Evolutionary conservation across 1,140 invertebrate species (phyloP).

Genomic region (Papilio dardanus): DNA sequence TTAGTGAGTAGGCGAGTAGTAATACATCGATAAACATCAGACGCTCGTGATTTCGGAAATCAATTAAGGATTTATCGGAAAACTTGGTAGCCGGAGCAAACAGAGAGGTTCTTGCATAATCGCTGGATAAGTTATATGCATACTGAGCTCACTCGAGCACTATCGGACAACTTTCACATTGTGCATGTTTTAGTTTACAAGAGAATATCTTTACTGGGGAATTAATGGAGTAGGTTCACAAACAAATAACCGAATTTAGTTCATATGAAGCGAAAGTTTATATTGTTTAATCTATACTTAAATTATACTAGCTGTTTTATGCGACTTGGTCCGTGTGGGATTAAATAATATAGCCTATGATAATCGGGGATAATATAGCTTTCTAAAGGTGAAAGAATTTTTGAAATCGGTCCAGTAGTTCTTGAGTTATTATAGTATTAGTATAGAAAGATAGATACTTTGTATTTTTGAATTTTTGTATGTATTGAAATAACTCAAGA

Average conservation of each 20-base stretch:
- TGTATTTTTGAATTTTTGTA: too few species aligned
- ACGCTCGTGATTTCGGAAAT: slow-evolving; percentile 18
- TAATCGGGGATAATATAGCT: too few species aligned
- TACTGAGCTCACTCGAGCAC: neutral
- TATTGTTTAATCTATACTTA: too few species aligned
- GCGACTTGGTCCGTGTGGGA: too few species aligned
- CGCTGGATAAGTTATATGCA: slow-evolving; percentile 4
- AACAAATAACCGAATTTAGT: neutral
- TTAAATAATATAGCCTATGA: too few species aligned
- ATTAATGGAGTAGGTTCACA: neutral
- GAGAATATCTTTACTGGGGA: neutral
- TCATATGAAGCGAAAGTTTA: neutral
- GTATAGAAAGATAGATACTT: too few species aligned
- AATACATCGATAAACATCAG: slow-evolving; percentile 5
- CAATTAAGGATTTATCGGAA: slow-evolving; percentile 18
- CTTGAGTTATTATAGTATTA: too few species aligned
- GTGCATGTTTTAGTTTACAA: neutral
- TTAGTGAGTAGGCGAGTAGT: neutral
- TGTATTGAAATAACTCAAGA: too few species aligned
- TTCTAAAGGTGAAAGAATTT: too few species aligned
- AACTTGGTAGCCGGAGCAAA: slow-evolving; percentile 7
- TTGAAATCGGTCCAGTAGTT: too few species aligned
- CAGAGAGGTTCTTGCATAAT: slow-evolving; percentile 18
- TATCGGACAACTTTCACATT: neutral
- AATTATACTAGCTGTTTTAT: too few species aligned